These are phyloP conservation scores for Rattus norvegicus DNA, from an alignment of 2,113 vertebrate genomes.

Conservation along the genomic window GRCr8 NC_086019.1:86403501-86404000, in stretches of 20 bases:
- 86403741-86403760: neutral
- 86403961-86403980: no score
- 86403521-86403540: slow-evolving; percentile 9
- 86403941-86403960: no score
- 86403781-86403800: neutral
- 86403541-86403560: neutral
- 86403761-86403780: neutral
- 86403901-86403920: no score
- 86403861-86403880: neutral
- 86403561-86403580: neutral
- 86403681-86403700: slow-evolving; percentile 23
- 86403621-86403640: neutral
- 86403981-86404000: neutral
- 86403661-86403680: neutral
- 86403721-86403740: neutral
- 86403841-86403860: neutral
- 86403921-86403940: no score
- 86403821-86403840: neutral
- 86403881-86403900: neutral
- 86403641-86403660: slow-evolving; percentile 33
- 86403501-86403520: neutral
- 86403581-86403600: neutral
- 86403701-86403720: neutral
- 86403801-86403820: neutral
- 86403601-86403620: neutral